phyloP scores from a whole-genome alignment of 1,140 invertebrate genomes.

The Neodiprion virginianus region DNA sequence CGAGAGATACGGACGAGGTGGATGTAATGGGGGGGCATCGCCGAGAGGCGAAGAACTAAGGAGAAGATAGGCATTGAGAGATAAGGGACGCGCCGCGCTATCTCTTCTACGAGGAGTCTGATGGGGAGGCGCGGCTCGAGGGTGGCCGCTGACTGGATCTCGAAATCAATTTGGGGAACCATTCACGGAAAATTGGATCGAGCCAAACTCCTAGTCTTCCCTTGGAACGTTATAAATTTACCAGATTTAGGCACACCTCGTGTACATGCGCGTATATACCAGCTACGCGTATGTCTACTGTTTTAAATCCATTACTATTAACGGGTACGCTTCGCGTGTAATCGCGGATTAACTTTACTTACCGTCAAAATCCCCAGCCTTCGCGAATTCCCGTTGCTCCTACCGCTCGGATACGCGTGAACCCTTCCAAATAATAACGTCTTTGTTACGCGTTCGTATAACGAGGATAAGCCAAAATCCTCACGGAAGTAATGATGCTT shows the following conservation, averaged over 20 bases:
- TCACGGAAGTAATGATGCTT: too few relatives aligned
- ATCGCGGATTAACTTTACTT: too few relatives aligned
- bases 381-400: not conserved
- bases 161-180: conserved; percentile 56
- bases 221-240: not conserved
- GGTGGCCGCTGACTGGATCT: conserved; percentile 33
- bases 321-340: too few relatives aligned
- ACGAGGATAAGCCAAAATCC: too few relatives aligned
- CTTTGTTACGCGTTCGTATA: too few relatives aligned
- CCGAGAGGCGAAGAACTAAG: not conserved
- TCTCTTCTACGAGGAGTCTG: conserved; percentile 22
- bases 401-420: not conserved
- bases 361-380: too few relatives aligned
- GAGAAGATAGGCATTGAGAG: conserved; percentile 42
- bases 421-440: too few relatives aligned
- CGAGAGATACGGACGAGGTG: not conserved
- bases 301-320: too few relatives aligned
- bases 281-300: too few relatives aligned
- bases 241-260: too few relatives aligned
- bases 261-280: too few relatives aligned
- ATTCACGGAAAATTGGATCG: conserved; percentile 14
- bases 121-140: conserved; percentile 17
- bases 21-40: conserved; percentile 15
- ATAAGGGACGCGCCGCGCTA: conserved; percentile 41
- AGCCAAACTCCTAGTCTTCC: not conserved